These are phyloP conservation scores for Stigmatopora argus DNA, from an alignment of 2,113 vertebrate genomes.

Conservation along the genomic window DNA sequence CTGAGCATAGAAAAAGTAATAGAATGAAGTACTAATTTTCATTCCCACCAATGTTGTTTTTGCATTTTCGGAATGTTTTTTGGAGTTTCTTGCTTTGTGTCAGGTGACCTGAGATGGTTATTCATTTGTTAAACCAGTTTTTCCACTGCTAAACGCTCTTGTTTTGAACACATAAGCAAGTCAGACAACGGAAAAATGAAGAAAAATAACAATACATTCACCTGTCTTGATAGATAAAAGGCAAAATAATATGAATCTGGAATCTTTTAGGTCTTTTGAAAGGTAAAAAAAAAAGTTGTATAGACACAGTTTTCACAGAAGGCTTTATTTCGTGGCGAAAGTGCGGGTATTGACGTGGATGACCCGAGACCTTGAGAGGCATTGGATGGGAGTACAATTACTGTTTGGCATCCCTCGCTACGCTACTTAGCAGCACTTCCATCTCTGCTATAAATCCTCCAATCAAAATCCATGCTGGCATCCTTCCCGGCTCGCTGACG, in stretches of 20 bases:
- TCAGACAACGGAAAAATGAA: not conserved
- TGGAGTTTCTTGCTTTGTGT: not conserved
- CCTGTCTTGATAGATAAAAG: not conserved
- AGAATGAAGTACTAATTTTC: not conserved
- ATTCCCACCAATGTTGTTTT: not conserved
- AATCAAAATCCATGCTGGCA: constrained; percentile 2
- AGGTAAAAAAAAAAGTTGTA: not conserved
- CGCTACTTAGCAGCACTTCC: not conserved
- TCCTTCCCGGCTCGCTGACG: not conserved
- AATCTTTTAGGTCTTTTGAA: not conserved
- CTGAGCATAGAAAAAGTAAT: no score
- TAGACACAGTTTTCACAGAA: not conserved
- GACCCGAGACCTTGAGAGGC: not conserved
- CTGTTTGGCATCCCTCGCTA: not conserved
- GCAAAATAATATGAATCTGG: not conserved
- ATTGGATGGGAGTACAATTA: constrained; percentile 2
- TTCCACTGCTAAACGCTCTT: constrained; percentile 31
- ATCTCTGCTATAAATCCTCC: constrained; percentile 6
- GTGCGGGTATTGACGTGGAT: not conserved
- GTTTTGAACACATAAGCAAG: constrained; percentile 22
- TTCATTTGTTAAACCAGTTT: constrained; percentile 35
- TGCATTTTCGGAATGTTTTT: not conserved
- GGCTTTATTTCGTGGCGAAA: not conserved
- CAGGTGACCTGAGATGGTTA: constrained; percentile 20
- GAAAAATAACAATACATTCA: no score